These are phyloP conservation scores for Pycnonotus jocosus DNA, from an alignment of 2,113 vertebrate genomes.

Conservation along the genomic window DNA sequence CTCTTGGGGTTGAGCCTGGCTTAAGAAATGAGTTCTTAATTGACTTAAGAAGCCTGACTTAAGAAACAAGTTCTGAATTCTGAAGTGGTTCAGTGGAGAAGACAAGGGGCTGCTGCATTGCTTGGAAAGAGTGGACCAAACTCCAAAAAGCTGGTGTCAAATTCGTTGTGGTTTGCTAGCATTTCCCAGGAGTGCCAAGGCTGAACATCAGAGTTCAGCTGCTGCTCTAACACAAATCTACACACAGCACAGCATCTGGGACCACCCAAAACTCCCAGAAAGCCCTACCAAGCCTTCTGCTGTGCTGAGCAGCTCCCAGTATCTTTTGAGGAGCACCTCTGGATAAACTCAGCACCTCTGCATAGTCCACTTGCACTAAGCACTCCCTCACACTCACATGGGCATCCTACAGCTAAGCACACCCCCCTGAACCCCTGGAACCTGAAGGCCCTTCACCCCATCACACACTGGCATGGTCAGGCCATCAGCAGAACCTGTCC, in stretches of 20 bases:
- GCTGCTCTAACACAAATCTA: neutral
- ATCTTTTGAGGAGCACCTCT: neutral
- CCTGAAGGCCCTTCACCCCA: neutral
- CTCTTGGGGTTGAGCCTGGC: accelerated
- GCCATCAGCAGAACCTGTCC: neutral
- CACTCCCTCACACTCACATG: neutral
- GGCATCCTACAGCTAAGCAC: neutral
- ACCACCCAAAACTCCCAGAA: neutral
- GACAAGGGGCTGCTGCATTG: neutral
- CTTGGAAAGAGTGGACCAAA: neutral
- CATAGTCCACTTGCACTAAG: neutral
- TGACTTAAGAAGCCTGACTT: neutral
- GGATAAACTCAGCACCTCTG: neutral
- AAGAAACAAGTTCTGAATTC: neutral
- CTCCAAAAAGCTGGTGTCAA: neutral
- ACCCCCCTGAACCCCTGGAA: accelerated
- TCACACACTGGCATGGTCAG: neutral
- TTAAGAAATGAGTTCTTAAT: neutral
- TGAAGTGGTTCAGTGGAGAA: neutral
- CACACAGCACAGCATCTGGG: neutral
- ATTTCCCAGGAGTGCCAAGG: neutral
- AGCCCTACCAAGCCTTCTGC: neutral
- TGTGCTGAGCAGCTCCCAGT: neutral
- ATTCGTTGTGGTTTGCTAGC: neutral
- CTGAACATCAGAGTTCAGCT: neutral